These are phyloP conservation scores for Dipodomys stephensi DNA, from an alignment of 2,113 vertebrate species.

Conservation along the genomic window DNA sequence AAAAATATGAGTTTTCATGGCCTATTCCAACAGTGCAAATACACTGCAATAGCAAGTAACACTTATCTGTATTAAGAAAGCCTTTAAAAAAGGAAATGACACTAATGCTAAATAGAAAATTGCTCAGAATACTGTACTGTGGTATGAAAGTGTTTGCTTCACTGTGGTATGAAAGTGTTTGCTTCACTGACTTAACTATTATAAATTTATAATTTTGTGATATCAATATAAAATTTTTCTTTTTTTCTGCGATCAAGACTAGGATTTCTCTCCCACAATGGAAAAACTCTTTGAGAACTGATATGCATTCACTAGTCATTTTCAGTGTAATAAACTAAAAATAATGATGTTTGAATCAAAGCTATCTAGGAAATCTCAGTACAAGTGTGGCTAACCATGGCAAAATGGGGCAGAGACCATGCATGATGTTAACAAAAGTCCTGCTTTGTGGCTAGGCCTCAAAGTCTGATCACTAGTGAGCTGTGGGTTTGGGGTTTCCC, in stretches of 20 bases:
- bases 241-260: slow-evolving; percentile 36
- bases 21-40: slow-evolving; percentile 29
- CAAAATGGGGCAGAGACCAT: not conserved
- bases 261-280: not conserved
- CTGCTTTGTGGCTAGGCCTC: not conserved
- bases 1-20: not conserved
- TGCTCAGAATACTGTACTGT: not conserved
- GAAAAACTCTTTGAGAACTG: not conserved
- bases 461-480: not conserved
- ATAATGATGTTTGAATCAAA: not conserved
- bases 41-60: slow-evolving; percentile 35
- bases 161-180: not conserved
- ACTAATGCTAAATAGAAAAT: slow-evolving; percentile 2
- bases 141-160: not conserved
- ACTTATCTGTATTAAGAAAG: slow-evolving; percentile 11
- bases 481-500: not conserved
- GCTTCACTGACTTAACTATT: slow-evolving; percentile 10
- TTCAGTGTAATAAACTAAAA: not conserved
- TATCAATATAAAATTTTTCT: slow-evolving; percentile 7
- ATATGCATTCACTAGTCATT: not conserved
- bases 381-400: not conserved
- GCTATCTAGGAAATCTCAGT: not conserved
- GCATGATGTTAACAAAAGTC: not conserved
- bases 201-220: slow-evolving; percentile 41
- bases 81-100: slow-evolving; percentile 47